Evolutionary conservation across 2,113 vertebrate species (phyloP), one percentile per base, ranked within the genome.

Genomic region (Pachyramphus minor): DNA sequence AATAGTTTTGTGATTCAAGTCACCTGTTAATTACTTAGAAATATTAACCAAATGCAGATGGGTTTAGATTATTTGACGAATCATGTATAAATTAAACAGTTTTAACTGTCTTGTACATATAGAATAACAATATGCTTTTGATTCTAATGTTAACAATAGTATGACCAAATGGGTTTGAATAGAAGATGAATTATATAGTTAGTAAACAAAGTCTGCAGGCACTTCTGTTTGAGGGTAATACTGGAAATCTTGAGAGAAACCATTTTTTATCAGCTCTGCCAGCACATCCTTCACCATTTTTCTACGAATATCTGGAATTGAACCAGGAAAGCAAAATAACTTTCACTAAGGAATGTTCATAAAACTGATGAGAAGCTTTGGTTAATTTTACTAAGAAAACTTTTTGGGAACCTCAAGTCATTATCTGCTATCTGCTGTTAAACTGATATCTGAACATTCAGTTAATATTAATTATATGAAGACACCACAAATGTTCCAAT

Each of bases 391-490:
- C 79, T 78, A 84, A 80, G 80, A 79, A 89, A 97, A 94, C 68
- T 88, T 96, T 94, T 89, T 39, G 78, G 92, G 86, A 95, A 75
- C 53, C 60, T 90, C 86, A 41, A 71, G 73, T 94, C 93, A 95
- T 75, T 94, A 80, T 63, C 56, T 62, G 59, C 80, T 97, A 83
- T 88, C 89, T 91, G 88, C 89, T 90, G 89, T 86, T 95, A 92
- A 97, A 96, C 62, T 89, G 76, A 89, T 95, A 96, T 94, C 77
- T 97, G 97, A 97, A 89, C 30, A 47, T 96, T 92, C 79, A 77
- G 64, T 96, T 96, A 96, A 91, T 86, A 84, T 95, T 97, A 98
- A 98, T 96, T 94, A 94, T n/a, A 60, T 44, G 62, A 89, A 97
- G 92, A 89, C 14, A 62, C 11, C 60, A 84, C 62, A 72, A 62